Percentiles rank a stretch among this genome's conserved stretches.
Evolutionary conservation across 2,888 invertebrate species (phyloP).

Genomic region (Heliconius sara): DNA sequence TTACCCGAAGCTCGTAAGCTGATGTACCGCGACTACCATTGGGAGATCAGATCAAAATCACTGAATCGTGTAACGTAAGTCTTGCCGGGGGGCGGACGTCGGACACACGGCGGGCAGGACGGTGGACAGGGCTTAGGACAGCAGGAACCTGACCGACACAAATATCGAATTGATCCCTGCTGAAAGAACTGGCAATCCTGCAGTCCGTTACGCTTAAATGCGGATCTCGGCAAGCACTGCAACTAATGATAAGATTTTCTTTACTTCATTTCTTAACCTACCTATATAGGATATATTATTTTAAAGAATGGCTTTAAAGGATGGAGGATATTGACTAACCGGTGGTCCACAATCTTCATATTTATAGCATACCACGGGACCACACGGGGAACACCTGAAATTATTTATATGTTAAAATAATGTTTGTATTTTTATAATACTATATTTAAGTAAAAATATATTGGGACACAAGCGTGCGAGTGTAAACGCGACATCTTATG

Average conservation of each 20-base stretch:
- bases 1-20: slow-evolving; percentile 63
- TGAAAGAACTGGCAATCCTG: slow-evolving; percentile 82
- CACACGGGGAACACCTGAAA: slow-evolving; percentile 79
- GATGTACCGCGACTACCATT: slow-evolving; percentile 67
- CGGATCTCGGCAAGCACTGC: slow-evolving; percentile 79
- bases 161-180: slow-evolving; percentile 79
- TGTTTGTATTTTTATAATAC: background rate
- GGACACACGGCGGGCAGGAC: slow-evolving; percentile 77
- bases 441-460: background rate
- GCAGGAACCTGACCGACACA: slow-evolving; percentile 71
- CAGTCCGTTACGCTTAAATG: slow-evolving; percentile 81
- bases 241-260: slow-evolving; percentile 62
- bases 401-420: background rate
- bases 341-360: slow-evolving; percentile 81
- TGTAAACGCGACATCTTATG: too few species aligned
- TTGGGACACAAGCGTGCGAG: too few species aligned
- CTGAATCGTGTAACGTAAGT: slow-evolving; percentile 80
- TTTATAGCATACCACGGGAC: slow-evolving; percentile 80
- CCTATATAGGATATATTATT: background rate
- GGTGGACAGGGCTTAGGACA: slow-evolving; percentile 71
- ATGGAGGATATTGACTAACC: slow-evolving; percentile 58
- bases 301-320: too few species aligned
- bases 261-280: background rate
- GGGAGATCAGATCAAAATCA: slow-evolving; percentile 77
- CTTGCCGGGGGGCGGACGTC: slow-evolving; percentile 77